phyloP scores from a whole-genome alignment of 2,113 vertebrate genomes.

The Bubo blakistoni region DNA sequence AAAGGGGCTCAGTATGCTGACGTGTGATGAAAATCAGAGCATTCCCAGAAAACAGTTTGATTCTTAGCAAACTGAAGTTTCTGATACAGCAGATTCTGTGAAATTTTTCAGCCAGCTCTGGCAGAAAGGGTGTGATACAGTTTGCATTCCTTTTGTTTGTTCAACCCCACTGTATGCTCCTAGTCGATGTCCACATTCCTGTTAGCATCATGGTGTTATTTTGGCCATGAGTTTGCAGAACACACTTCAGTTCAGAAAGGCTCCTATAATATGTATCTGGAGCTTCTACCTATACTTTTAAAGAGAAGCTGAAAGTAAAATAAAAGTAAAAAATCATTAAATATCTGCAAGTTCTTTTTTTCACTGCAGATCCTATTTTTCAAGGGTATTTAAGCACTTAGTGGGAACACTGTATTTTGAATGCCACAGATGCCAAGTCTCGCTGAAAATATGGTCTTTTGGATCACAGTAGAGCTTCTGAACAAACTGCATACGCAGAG shows the following conservation, averaged over 20 bases:
- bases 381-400: neutral
- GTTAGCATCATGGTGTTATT: neutral
- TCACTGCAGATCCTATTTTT: neutral
- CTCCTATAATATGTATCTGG: neutral
- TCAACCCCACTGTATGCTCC: neutral
- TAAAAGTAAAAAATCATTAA: neutral
- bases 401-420: neutral
- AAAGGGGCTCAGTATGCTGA: neutral
- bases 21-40: neutral
- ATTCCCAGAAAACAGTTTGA: neutral
- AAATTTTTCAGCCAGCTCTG: neutral
- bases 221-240: neutral
- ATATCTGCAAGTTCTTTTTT: neutral
- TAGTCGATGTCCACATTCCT: neutral
- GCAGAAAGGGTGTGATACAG: neutral
- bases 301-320: neutral
- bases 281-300: neutral
- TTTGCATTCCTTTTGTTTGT: neutral
- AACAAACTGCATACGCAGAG: neutral
- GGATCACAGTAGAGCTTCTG: neutral
- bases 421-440: neutral
- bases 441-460: neutral
- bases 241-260: neutral
- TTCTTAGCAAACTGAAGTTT: neutral
- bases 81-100: neutral